Percentiles rank a stretch among this genome's conserved stretches.
These are phyloP conservation scores for Podabrus alpinus DNA, from an alignment of 2,888 invertebrate species.

Conservation along the genomic window DNA sequence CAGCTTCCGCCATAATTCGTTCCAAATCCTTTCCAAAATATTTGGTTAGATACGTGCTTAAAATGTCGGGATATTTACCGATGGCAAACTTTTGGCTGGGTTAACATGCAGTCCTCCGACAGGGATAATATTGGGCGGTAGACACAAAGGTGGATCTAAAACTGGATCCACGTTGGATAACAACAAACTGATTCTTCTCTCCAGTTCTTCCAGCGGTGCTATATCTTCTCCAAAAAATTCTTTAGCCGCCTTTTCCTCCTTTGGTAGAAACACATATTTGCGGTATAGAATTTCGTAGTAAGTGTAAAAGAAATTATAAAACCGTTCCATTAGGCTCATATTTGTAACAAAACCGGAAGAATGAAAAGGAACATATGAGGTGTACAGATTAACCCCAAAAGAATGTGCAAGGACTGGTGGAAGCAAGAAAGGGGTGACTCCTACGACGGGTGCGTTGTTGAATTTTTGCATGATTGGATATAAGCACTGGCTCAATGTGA, in stretches of 20 bases:
- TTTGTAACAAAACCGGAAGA: constrained; percentile 30
- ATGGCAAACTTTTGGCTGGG: constrained; percentile 39
- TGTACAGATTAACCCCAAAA: constrained; percentile 38
- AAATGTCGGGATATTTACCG: constrained; percentile 33
- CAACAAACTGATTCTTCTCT: constrained; percentile 41
- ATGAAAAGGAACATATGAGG: constrained; percentile 39
- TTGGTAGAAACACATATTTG: constrained; percentile 26
- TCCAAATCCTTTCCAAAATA: constrained; percentile 40
- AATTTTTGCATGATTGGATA: constrained; percentile 35
- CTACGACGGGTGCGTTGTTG: constrained; percentile 34
- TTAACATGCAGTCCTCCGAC: constrained; percentile 49
- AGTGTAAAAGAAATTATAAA: constrained; percentile 33
- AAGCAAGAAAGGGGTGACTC: constrained; percentile 27
- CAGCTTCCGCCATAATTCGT: constrained; percentile 44
- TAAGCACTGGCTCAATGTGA: constrained; percentile 30
- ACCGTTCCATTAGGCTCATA: constrained; percentile 37
- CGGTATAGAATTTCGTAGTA: constrained; percentile 19
- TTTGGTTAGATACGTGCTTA: not conserved
- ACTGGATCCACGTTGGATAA: constrained; percentile 44
- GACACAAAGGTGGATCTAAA: constrained; percentile 42
- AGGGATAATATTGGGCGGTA: constrained; percentile 49
- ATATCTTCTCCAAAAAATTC: constrained; percentile 38
- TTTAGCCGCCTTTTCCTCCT: constrained; percentile 32
- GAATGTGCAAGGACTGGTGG: constrained; percentile 25
- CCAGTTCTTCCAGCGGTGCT: constrained; percentile 35